Base-by-base conservation (phyloP, 2,113 vertebrate genomes). In the Bos indicus region DNA sequence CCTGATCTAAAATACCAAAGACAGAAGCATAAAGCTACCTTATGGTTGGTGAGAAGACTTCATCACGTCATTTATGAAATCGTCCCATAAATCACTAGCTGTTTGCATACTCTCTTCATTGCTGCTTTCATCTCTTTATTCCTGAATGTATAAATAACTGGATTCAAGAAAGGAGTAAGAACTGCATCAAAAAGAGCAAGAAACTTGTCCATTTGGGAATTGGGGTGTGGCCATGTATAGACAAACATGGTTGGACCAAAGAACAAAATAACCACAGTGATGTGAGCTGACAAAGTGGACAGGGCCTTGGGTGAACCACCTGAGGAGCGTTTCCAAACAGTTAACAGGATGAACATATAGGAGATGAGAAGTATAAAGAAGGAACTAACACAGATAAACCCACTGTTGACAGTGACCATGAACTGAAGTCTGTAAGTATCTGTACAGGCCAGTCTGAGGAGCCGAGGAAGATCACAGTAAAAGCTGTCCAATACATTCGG, bases 91-190 rank as follows among this genome's bases (percentile, higher is more conserved):
- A 52, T 78, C 77, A 74, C 60, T 64, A 98, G 4, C 10, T 91
- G 14, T 25, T 64, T 96, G 23, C 77, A 96, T 13, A 91, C 48
- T 98, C 92, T 95, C 25, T 95, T 97, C 80, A 98, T 95, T 51
- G 96, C 90, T 48, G 23, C 52, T n/a, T 97, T 95, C 88, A 98
- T 95, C 0, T 98, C 93, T 60, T 98, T 95, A 56, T 98, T 98
- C 15, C 96, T 98, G 36, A 98, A 52, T 30, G 94, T 97, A 12
- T 97, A 98, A 16, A 98, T 92, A 2, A 98, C 43, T 51, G 97
- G 96, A 77, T 98, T 98, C 8, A 97, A 36, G 78, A 98, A 88
- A 56, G 97, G 97, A 52, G 95, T 96, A 33, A 98, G 26, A 46
- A 97, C 62, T 0, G 90, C 64, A 87, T 98, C 97, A 88, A 52